Conservation (phyloP, 2,888 invertebrate genomes). For the Eristalis intricaria region DNA sequence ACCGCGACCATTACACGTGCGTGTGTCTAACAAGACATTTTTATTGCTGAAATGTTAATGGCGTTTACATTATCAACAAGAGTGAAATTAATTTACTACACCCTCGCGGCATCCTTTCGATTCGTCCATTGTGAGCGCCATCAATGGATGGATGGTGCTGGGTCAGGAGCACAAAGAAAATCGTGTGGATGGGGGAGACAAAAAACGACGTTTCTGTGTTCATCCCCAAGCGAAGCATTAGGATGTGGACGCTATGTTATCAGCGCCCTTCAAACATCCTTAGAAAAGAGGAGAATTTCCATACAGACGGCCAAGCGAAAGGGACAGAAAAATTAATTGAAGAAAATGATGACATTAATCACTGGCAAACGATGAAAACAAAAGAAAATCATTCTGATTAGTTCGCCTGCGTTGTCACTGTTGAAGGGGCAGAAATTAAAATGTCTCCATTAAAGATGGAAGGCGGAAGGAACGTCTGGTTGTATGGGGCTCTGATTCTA, state of each 20-base stretch:
- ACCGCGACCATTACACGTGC: constrained; percentile 5
- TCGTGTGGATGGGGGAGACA: background rate
- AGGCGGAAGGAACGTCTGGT: no score
- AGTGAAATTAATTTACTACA: constrained; percentile 48
- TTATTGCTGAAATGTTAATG: constrained; percentile 52
- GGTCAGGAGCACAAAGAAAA: background rate
- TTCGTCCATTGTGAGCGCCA: constrained; percentile 9
- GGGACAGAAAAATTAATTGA: constrained; percentile 38
- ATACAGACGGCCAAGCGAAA: background rate
- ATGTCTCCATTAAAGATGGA: background rate
- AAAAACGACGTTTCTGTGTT: background rate
- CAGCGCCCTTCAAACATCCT: constrained; percentile 21
- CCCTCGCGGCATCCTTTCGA: background rate
- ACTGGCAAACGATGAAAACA: constrained; percentile 23
- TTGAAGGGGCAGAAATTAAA: background rate
- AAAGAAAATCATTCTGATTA: constrained; percentile 18
- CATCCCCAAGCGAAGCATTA: background rate
- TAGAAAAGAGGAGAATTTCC: constrained; percentile 30
- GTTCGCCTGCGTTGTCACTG: background rate
- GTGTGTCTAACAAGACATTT: constrained; percentile 22
- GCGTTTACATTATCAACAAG: constrained; percentile 52
- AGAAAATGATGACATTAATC: constrained; percentile 38
- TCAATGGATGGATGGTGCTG: background rate
- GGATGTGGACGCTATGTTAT: constrained; percentile 23
- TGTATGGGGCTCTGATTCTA: no score